Conservation (phyloP, 2,888 invertebrate genomes). For the Sthenelais limicola region DNA sequence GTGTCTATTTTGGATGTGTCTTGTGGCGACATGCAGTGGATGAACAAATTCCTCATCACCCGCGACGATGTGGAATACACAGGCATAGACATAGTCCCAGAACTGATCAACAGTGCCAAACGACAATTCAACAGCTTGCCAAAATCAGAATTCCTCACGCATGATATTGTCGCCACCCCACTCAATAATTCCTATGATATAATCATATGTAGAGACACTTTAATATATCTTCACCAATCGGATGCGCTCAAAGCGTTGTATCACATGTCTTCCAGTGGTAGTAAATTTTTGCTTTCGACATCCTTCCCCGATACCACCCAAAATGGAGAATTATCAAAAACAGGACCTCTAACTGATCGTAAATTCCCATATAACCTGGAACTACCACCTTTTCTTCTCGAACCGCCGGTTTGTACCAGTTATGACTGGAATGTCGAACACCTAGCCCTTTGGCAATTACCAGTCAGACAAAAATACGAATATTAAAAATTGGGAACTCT, state of each 20-base stretch:
- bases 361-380: conserved; percentile 41
- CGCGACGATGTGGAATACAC: conserved; percentile 40
- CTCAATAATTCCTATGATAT: conserved; percentile 39
- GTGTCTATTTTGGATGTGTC: conserved; percentile 36
- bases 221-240: conserved; percentile 31
- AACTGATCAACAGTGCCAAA: conserved; percentile 28
- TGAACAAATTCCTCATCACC: conserved; percentile 41
- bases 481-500: too few relatives aligned
- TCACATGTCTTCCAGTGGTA: conserved; percentile 39
- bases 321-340: conserved; percentile 33
- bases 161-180: conserved; percentile 40
- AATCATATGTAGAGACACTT: conserved; percentile 36
- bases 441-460: conserved; percentile 44
- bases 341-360: conserved; percentile 6
- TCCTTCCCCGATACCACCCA: conserved; percentile 42
- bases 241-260: conserved; percentile 39
- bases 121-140: conserved; percentile 38
- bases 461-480: conserved; percentile 45
- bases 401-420: conserved; percentile 41
- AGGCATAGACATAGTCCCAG: conserved; percentile 41
- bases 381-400: conserved; percentile 43
- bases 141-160: conserved; percentile 22
- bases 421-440: conserved; percentile 48
- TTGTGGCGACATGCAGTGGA: conserved; percentile 43
- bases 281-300: conserved; percentile 41